Conservation (phyloP, 2,888 invertebrate species). For the Polydrusus tereticollis region DNA sequence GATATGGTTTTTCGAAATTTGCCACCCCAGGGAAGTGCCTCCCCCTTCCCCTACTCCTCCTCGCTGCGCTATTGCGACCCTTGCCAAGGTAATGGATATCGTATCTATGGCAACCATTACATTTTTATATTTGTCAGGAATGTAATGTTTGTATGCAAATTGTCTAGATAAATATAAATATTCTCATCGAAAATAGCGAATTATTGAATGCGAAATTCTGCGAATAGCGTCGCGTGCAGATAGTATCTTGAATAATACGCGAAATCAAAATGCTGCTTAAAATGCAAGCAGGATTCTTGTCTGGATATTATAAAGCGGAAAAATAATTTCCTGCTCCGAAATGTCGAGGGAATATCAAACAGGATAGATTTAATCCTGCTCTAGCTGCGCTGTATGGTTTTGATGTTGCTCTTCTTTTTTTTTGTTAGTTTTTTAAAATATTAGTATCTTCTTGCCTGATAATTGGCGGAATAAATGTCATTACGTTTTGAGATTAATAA, state of each 20-base stretch:
- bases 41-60: too few species aligned
- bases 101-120: not conserved
- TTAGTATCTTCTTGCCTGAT: too few species aligned
- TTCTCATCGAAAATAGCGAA: constrained; percentile 32
- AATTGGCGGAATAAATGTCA: too few species aligned
- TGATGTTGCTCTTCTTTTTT: constrained; percentile 9
- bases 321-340: constrained; percentile 51
- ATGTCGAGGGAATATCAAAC: constrained; percentile 50
- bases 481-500: too few species aligned
- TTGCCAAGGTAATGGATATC: too few species aligned
- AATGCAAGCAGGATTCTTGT: constrained; percentile 49
- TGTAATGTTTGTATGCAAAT: not conserved
- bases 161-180: not conserved
- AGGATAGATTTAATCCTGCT: constrained; percentile 47
- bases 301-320: constrained; percentile 51
- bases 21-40: too few species aligned
- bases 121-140: not conserved
- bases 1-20: too few species aligned
- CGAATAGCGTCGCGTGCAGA: constrained; percentile 40
- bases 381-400: constrained; percentile 22
- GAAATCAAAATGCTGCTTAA: constrained; percentile 48
- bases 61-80: too few species aligned
- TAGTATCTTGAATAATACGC: constrained; percentile 44
- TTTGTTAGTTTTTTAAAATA: not conserved
- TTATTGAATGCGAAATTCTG: constrained; percentile 41